Evolutionary conservation across 2,113 vertebrate species (phyloP), one percentile per base, ranked within the genome.

Genomic region (Nycticorax nycticorax): DNA sequence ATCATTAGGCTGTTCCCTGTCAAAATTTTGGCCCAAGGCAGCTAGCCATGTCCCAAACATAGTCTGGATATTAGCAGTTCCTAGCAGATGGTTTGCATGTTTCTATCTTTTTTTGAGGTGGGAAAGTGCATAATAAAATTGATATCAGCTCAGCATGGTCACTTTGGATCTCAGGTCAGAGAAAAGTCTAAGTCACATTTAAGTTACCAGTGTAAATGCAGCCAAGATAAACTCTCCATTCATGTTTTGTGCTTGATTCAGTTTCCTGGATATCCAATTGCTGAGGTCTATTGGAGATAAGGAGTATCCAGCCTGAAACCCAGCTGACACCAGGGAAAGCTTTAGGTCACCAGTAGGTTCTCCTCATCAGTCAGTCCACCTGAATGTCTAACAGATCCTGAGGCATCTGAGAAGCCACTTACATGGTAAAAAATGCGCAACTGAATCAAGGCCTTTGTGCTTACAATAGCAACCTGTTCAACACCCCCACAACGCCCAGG

Each of bases 1-100:
- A 26, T 41, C 0, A 0, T 24, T 28, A 12, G 21, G 14, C 9
- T 73, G 41, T 64, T 77, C 24, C 17, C 6, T n/a, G 16, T 19
- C 14, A n/a, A 71, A 50, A 28, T 45, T 82, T 30, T 57, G 18
- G 7, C 45, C 30, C 37, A 72, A 85, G 39, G 14, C 26, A 50
- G 11, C 6, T 35, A 32, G 11, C 13, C 4, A 12, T 79, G 9
- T 32, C n/a, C 23, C 11, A 92, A 35, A 72, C 3, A 16, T 19
- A 55, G 18, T 39, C 55, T 48, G 52, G 5, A 30, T 21, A 6
- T 73, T n/a, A 68, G 26, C 9, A 22, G 16, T 81, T 57, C 10
- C 8, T 16, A 77, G 21, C 7, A 91, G n/a, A 52, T 0, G 6
- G 9, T 20, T 35, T 48, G 6, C 16, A 1, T 37, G 10, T 72